Evolutionary conservation across 2,888 invertebrate genomes (phyloP), one percentile per base, ranked within the genome.

Genomic region (Parnassius smintheus): DNA sequence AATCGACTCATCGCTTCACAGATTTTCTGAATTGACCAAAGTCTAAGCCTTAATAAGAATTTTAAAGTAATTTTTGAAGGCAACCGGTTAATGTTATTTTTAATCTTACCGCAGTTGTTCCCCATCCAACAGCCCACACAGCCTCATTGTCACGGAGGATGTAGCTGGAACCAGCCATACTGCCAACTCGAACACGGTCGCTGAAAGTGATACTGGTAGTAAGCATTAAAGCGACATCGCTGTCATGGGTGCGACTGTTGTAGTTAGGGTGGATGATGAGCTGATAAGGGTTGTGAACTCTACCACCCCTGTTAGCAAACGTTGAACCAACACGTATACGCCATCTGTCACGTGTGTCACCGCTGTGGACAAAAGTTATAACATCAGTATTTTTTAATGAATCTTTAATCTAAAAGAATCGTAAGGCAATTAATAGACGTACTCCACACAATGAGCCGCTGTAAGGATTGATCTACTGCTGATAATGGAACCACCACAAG

Each of bases 61-160:
- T 25, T 25, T 25, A 25, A 7, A 25, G 25, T 4, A 3, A 25
- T 0, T 25, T 25, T 25, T 25, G 25, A 25, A 3, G 25, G 2
- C 25, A 25, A 46, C 7, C n/a, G 4, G n/a, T 12, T 46, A 46
- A 50, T 18, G 4, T 2, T 48, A 80, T 25, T 48, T 13, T 13
- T 9, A 25, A 25, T 25, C 48, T 80, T 71, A 85, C 85, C 2
- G 60, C 64, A 35, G 71, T 75, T 12, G 66, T 41, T 0, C 86
- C 86, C 85, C 84, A 86, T 68, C 86, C 85, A 41, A 75, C 70
- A 44, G 83, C 81, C 79, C 79, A 83, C 0, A 84, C 80, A 2
- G 72, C 67, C 59, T 77, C 72, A 64, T 81, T 77, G 64, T 82
- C 83, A 11, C 62, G 63, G 2, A 83, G 65, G 12, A 73, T 69